Conservation (phyloP, 2,797 vertebrate species). For the Myotis pilosus region DNA sequence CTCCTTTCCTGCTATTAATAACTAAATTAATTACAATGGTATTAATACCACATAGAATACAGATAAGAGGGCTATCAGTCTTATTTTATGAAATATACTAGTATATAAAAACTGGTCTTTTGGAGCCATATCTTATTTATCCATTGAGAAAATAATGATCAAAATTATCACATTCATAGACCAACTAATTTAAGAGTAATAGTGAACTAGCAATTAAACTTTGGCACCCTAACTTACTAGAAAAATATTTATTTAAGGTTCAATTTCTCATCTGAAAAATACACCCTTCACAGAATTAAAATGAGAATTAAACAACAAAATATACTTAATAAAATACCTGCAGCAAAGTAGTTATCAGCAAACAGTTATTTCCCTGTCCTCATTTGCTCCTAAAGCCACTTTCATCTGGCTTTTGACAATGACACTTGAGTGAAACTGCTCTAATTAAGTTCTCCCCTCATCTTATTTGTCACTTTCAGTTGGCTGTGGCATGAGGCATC, state of each 20-base stretch:
- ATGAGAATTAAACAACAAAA: neutral
- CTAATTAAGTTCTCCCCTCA: neutral
- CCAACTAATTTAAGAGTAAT: slow-evolving; percentile 15
- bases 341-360: neutral
- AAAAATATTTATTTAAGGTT: neutral
- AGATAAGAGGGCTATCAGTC: neutral
- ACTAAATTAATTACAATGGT: neutral
- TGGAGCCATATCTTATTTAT: neutral
- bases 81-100: neutral
- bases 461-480: neutral
- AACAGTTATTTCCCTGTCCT: neutral
- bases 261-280: slow-evolving; percentile 3
- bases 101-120: neutral
- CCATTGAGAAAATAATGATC: slow-evolving; percentile 41
- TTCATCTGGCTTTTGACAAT: slow-evolving; percentile 14
- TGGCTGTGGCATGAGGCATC: neutral
- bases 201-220: slow-evolving; percentile 3
- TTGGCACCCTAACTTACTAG: neutral
- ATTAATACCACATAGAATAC: neutral
- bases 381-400: neutral
- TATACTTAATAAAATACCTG: neutral
- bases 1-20: neutral
- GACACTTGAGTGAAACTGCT: neutral
- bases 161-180: neutral
- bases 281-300: neutral